Base-by-base conservation (phyloP, 1,140 invertebrate species). In the Aphidius gifuensis region DNA sequence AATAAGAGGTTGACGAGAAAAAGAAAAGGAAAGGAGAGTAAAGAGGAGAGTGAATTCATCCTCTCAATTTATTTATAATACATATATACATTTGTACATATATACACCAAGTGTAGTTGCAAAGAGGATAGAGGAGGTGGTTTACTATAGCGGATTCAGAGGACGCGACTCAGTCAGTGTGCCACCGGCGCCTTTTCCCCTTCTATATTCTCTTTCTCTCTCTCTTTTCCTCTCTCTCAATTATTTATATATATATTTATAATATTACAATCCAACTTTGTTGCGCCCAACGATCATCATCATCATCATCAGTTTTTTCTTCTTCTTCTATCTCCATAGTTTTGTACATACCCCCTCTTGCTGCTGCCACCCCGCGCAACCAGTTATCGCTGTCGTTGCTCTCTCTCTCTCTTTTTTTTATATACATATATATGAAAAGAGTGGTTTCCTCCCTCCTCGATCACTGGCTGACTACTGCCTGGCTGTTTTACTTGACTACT, bases 111-210 rank as follows among this genome's bases (percentile, higher is more conserved):
- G 23, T 3, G 23, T 32, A 32, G 4, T 32, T 32, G 23, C 53
- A 42, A 38, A 44, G 43, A 44, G 7, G 9, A 44, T 44, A 2
- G 43, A 5, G 4, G 43, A 44, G 7, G 43, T 44, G 43, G 43
- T 7, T 11, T 44, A 8, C 2, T 39, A n/a, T 55, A 55, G 56
- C 56, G 56, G 46, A 46, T 58, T 3, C 56, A 4, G 58, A 44
- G 23, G 47, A 60, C 32, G 49, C 49, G 49, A 63, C 54, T 65
- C 64, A 65, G 64, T 65, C 64, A 65, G 64, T 65, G 64, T 66
- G 64, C 61, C 64, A 66, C 62, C 62, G 62, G 62, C 62, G 58
- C 58, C 62, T 55, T 44, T 53, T 43, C 62, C 62, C 54, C 62
- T 43, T 47, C 61, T 43, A 16, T 16, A 16, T 16, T 16, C 0